These are phyloP conservation scores for Eupleurogrammus muticus DNA, from an alignment of 2,797 vertebrate genomes.

Conservation along the genomic window DNA sequence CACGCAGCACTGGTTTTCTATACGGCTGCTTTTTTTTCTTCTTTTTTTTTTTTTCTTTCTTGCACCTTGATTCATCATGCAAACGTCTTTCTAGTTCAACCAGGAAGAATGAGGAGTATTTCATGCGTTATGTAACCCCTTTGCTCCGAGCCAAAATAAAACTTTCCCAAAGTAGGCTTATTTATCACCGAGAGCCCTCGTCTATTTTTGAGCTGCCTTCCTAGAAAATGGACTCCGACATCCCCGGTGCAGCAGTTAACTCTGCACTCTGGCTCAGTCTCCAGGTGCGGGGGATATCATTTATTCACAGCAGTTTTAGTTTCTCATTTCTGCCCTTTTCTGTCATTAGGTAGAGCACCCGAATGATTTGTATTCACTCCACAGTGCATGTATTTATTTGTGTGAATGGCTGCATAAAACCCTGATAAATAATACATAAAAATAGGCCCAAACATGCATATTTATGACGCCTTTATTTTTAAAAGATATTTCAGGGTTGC, in stretches of 20 bases:
- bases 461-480: constrained; percentile 71
- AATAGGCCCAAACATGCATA: constrained; percentile 63
- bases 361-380: constrained; percentile 42
- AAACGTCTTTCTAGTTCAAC: constrained; percentile 29
- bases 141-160: constrained; percentile 66
- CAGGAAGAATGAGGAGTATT: constrained; percentile 55
- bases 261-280: constrained; percentile 30
- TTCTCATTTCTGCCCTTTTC: constrained; percentile 54
- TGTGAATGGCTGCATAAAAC: constrained; percentile 54
- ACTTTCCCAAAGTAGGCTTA: constrained; percentile 67
- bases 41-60: constrained; percentile 39
- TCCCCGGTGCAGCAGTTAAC: constrained; percentile 33
- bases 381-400: constrained; percentile 54
- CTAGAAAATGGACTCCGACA: constrained; percentile 63
- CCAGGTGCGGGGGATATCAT: constrained; percentile 45
- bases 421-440: constrained; percentile 63
- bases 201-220: constrained; percentile 66
- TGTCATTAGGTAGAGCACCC: constrained; percentile 44
- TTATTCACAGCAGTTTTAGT: constrained; percentile 34
- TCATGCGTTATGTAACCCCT: constrained; percentile 67
- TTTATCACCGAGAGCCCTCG: constrained; percentile 53
- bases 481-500: constrained; percentile 50
- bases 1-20: constrained; percentile 42
- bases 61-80: constrained; percentile 8
- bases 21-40: constrained; percentile 41